These are phyloP conservation scores for Tribolium castaneum DNA, from an alignment of 1,140 invertebrate genomes.

Conservation along the genomic window DNA sequence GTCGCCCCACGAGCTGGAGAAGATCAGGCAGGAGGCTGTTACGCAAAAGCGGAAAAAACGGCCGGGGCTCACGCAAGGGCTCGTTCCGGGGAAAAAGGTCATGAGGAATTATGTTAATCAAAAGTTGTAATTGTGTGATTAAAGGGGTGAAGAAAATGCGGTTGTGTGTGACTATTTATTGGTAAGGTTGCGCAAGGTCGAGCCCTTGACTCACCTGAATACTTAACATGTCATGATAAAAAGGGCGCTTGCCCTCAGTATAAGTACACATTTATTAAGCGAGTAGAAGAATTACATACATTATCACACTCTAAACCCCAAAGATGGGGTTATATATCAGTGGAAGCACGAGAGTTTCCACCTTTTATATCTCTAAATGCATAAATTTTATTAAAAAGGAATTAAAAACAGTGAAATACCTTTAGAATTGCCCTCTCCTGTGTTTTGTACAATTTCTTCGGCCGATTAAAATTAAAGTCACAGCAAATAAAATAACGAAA, in stretches of 20 bases:
- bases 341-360: not conserved
- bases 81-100: slow-evolving; percentile 87
- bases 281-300: not conserved
- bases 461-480: not conserved
- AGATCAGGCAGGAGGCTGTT: slow-evolving; percentile 67
- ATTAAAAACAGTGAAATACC: not conserved
- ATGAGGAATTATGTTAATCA: slow-evolving; percentile 75
- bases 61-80: slow-evolving; percentile 79
- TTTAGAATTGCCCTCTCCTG: not conserved
- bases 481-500: not conserved
- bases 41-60: slow-evolving; percentile 72
- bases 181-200: not conserved
- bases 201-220: not conserved
- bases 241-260: not conserved
- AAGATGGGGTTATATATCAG: not conserved
- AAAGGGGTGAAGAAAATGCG: not conserved
- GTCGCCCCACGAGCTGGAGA: slow-evolving; percentile 61
- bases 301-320: not conserved
- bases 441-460: not conserved
- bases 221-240: not conserved
- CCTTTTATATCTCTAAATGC: not conserved
- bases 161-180: slow-evolving; percentile 11
- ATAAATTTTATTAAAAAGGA: not conserved
- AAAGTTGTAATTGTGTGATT: slow-evolving; percentile 45
- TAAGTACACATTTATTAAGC: not conserved